phyloP scores from a whole-genome alignment of 2,113 vertebrate genomes.

The Alligator sinensis region DNA sequence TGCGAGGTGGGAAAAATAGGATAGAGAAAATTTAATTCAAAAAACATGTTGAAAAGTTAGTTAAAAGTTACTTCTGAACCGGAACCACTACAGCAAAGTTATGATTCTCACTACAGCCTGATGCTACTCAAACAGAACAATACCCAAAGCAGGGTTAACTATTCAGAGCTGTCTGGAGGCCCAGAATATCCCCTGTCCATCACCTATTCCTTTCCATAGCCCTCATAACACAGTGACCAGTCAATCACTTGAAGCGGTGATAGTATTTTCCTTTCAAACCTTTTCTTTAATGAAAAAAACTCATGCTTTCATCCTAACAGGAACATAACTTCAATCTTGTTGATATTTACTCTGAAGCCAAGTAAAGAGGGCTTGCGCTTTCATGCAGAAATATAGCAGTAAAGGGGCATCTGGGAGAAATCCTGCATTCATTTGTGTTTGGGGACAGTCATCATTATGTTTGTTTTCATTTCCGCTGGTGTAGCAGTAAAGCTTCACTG shows the following conservation, averaged over 20 bases:
- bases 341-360: fast-evolving
- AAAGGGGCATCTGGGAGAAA: neutral
- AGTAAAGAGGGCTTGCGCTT: fast-evolving
- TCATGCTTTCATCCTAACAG: neutral
- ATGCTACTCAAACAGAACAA: too few species aligned
- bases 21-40: too few species aligned
- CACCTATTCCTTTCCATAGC: neutral
- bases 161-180: neutral
- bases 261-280: neutral
- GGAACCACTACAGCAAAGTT: too few species aligned
- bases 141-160: neutral
- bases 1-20: too few species aligned
- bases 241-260: neutral
- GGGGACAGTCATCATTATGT: neutral
- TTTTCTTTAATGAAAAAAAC: neutral
- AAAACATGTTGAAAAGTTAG: too few species aligned
- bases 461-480: neutral
- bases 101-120: too few species aligned
- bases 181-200: fast-evolving
- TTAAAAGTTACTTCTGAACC: too few species aligned
- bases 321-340: neutral
- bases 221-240: neutral
- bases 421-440: neutral
- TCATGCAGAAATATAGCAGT: fast-evolving
- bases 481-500: neutral